These are phyloP conservation scores for Onychorhynchus coronatus DNA, from an alignment of 2,113 vertebrate species.

Conservation along the genomic window DNA sequence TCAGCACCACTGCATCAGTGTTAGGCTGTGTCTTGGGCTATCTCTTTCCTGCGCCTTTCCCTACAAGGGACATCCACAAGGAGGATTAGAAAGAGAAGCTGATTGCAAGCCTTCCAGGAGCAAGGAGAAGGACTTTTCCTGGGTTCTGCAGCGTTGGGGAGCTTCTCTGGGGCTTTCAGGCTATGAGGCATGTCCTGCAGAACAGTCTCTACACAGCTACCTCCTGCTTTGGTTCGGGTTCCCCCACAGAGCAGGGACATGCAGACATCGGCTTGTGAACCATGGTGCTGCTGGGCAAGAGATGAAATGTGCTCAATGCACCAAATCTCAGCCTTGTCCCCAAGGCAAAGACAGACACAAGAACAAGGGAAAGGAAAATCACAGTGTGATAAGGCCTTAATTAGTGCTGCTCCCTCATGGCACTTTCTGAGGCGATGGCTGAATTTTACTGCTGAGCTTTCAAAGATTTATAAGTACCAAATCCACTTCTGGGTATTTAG, in stretches of 20 bases:
- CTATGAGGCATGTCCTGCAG: neutral
- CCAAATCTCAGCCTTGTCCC: neutral
- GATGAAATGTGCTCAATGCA: neutral
- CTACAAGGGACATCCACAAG: neutral
- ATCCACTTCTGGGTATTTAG: neutral
- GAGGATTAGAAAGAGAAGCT: neutral
- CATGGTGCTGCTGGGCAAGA: neutral
- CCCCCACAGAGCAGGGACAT: neutral
- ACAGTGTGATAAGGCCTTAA: neutral
- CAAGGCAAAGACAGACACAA: neutral
- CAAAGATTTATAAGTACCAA: neutral
- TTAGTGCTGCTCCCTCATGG: neutral
- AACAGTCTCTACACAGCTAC: neutral
- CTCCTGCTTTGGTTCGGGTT: neutral
- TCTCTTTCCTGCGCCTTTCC: neutral
- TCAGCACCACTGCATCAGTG: neutral
- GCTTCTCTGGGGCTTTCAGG: neutral
- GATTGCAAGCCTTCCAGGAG: neutral
- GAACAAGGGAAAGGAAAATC: neutral
- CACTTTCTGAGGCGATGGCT: neutral
- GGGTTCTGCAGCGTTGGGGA: neutral
- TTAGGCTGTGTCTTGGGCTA: neutral
- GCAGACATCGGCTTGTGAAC: neutral
- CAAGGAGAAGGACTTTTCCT: neutral
- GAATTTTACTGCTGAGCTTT: neutral